Percentiles rank a stretch among this genome's conserved stretches.
phyloP scores from a whole-genome alignment of 2,113 vertebrate species.

The Leucosticte australis region DNA sequence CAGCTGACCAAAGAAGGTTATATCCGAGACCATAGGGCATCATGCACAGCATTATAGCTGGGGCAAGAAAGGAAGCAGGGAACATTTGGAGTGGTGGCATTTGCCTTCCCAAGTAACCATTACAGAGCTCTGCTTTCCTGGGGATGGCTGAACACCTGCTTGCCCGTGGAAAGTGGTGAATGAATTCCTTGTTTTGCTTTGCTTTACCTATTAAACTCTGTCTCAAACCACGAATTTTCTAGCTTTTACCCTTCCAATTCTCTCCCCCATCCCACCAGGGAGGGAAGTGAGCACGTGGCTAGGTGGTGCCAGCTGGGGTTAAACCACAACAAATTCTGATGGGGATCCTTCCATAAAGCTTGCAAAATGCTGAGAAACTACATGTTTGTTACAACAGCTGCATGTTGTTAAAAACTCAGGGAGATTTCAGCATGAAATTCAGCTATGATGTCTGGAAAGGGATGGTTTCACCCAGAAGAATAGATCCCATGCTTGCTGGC shows the following conservation, averaged over 20 bases:
- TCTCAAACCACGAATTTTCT: neutral
- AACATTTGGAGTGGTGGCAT: neutral
- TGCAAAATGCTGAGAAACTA: neutral
- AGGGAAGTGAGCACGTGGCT: neutral
- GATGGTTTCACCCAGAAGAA: neutral
- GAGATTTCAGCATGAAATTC: neutral
- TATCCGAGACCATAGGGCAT: accelerated
- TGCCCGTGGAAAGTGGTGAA: neutral
- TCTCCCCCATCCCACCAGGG: neutral
- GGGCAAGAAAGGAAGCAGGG: neutral
- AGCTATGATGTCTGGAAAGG: neutral
- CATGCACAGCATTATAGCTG: neutral
- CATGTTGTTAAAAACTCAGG: neutral
- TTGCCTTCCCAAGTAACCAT: neutral
- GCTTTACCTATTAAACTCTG: neutral
- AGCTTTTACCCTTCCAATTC: neutral
- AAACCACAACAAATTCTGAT: neutral
- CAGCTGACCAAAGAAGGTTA: neutral
- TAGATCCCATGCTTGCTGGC: neutral
- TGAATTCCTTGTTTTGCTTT: neutral
- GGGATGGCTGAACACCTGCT: neutral
- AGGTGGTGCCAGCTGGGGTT: neutral
- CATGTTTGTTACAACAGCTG: neutral
- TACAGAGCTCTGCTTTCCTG: neutral
- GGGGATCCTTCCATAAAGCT: neutral